These are phyloP conservation scores for Psittacara wagleri DNA, from an alignment of 2,113 vertebrate genomes.

Conservation along the genomic window DNA sequence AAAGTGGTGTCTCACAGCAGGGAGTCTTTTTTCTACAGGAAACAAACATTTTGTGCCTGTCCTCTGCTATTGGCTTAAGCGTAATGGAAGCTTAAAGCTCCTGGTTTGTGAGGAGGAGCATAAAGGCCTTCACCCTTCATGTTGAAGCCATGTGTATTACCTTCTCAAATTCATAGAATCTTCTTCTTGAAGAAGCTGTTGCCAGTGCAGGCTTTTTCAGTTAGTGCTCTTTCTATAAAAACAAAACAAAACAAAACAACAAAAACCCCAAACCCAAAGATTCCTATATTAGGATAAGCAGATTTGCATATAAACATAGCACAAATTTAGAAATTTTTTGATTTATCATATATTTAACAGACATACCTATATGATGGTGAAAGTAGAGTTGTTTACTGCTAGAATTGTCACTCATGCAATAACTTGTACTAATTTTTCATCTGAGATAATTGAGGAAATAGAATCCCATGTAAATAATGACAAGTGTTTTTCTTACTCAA, in stretches of 20 bases:
- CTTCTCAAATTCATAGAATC: background rate
- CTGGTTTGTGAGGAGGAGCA: background rate
- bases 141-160: background rate
- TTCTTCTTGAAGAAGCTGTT: background rate
- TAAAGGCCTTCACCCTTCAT: background rate
- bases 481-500: background rate
- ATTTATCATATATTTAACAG: background rate
- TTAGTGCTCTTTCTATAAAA: background rate
- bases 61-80: background rate
- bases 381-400: background rate
- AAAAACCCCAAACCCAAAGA: background rate
- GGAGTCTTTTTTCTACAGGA: constrained; percentile 15
- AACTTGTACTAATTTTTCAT: background rate
- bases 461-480: background rate
- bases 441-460: background rate
- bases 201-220: background rate
- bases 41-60: constrained; percentile 38
- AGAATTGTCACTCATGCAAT: background rate
- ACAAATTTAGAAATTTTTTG: background rate
- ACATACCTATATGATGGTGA: background rate
- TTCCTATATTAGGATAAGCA: background rate
- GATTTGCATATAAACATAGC: background rate
- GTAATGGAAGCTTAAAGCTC: background rate
- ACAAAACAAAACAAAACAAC: background rate
- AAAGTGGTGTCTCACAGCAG: constrained; percentile 26